Base-by-base conservation (phyloP, 1,140 invertebrate genomes). In the Neodiprion pinetum region DNA sequence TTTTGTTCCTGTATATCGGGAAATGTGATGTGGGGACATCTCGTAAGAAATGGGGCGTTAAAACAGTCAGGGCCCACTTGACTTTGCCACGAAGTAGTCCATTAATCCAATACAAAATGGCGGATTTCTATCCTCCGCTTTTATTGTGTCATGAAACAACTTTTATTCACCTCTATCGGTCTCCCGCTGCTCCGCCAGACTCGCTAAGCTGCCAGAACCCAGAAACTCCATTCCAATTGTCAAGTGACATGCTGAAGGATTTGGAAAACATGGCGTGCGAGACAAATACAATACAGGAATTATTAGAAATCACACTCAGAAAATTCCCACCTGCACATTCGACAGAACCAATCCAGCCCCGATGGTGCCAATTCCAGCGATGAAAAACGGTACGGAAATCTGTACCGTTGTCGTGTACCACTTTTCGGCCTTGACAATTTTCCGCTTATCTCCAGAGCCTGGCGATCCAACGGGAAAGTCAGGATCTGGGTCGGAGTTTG, bases 361-460 rank as follows among this genome's bases (percentile, higher is more conserved):
- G 70, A 99, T 98, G 78, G 97, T 99, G 7, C 97, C 97, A 79
- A 97, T 92, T 61, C 97, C 97, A 68, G 97, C 97, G 66, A 99
- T 94, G 81, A 98, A 93, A 88, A 98, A 99, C 1, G 97, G 97
- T 74, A 98, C 92, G n/a, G 95, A 93, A 0, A 99, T 95, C 89
- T 99, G 95, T 75, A 96, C 85, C 69, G 93, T 85, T 28, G 95
- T 96, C 9, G 90, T 91, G 81, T 92, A 93, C 92, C 94, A 95
- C 89, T 90, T 92, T 84, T 96, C 95, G 75, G 92, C 91, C 73
- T 92, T 92, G 69, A 75, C 76, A 72, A 82, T 74, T 17, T 17
- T 53, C 77, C 80, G 23, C 75, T 75, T 74, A 75, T 80, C 28
- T 65, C 50, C 1, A 74, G n/a, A 50, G 75, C 69, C 10, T 50